Base-by-base conservation (phyloP, 2,797 vertebrate species). In the Sus cebifrons region DNA sequence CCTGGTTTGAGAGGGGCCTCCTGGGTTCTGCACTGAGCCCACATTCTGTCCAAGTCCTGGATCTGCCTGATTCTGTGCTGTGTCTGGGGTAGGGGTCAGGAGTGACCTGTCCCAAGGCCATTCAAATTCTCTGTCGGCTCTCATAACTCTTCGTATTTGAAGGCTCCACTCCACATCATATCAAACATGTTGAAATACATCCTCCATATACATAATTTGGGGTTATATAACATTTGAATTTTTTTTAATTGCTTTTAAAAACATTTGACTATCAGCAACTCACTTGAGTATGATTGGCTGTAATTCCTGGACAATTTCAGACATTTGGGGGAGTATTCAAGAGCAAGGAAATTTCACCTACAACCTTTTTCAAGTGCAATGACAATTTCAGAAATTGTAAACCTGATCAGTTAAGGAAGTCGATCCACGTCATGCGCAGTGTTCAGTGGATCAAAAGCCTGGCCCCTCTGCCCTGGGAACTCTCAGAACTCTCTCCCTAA, bases 161-260 rank as follows among this genome's bases (percentile, higher is more conserved):
- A 91, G 60, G 16, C 12, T 54, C 32, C 18, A 44, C 32, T 11
- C 27, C n/a, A 60, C 17, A 40, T 62, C 15, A 77, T n/a, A 93
- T 32, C 58, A 78, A 85, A 73, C 11, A 6, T 27, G 9, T 62
- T 56, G 65, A 62, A 64, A 64, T 27, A 64, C 3, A 71, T 32
- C 32, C 32, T 32, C 32, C 32, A 32, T 32, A 32, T n/a, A 56
- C 32, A 15, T 27, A 25, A 75, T 71, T 32, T 86, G 92, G 52
- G 67, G 54, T 65, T 32, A 29, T 32, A 79, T 86, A 88, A 74
- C 11, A 44, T 32, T 84, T 85, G n/a, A 67, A 77, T 73, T 93
- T 94, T 94, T 77, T 82, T 54, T 40, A 21, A 67, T 16, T 89
- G 32, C 52, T 83, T 89, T 87, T 78, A 40, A 83, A 93, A 93